Conservation (phyloP, 2,797 vertebrate species). For the Myioborus miniatus region DNA sequence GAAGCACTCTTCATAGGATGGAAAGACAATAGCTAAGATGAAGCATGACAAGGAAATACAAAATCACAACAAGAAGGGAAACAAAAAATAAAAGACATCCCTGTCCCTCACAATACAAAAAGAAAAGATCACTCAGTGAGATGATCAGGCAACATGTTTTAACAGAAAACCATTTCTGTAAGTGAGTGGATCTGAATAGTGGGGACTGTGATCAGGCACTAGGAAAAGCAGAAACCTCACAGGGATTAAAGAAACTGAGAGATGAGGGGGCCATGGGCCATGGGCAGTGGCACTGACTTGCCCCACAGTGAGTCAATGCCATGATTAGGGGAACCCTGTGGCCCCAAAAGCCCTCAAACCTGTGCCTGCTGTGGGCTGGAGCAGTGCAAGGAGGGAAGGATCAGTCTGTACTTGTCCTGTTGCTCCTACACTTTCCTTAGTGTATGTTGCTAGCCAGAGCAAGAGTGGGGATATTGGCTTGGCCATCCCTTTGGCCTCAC, state of each 20-base stretch:
- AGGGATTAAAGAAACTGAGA: not conserved
- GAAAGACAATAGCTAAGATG: not conserved
- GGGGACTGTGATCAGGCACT: not conserved
- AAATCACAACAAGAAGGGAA: not conserved
- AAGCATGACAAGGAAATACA: not conserved
- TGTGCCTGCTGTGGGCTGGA: not conserved
- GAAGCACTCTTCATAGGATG: not conserved
- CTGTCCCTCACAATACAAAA: not conserved
- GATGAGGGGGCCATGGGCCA: not conserved
- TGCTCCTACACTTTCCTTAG: not conserved
- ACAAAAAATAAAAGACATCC: not conserved
- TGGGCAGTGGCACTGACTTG: not conserved
- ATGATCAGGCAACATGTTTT: not conserved
- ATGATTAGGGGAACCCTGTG: not conserved
- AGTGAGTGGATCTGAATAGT: not conserved
- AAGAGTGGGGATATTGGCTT: not conserved
- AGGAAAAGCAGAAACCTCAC: not conserved
- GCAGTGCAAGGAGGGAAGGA: not conserved
- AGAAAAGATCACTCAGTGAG: not conserved
- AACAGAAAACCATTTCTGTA: not conserved
- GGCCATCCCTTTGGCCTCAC: not conserved
- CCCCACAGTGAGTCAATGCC: not conserved
- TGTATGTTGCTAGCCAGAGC: not conserved
- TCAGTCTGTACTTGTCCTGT: constrained; percentile 1
- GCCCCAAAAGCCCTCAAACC: not conserved